Percentiles rank a stretch among this genome's conserved stretches.
phyloP scores from a whole-genome alignment of 2,797 vertebrate species.

The Spinus olivaceus region DNA sequence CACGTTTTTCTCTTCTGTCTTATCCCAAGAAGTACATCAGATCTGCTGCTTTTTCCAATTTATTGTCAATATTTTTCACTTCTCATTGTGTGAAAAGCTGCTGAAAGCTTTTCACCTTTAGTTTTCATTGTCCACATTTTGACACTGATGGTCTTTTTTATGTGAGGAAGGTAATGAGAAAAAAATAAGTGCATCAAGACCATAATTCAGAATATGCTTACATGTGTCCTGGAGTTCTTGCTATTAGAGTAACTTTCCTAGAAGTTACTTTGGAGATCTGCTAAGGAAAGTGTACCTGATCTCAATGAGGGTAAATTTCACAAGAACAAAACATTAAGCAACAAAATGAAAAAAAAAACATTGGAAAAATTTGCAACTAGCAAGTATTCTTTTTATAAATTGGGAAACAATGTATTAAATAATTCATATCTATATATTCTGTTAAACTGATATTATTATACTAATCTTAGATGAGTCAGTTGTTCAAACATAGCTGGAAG shows the following conservation, averaged over 20 bases:
- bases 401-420: background rate
- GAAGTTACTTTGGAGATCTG: background rate
- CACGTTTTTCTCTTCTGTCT: background rate
- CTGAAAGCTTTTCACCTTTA: background rate
- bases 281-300: background rate
- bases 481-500: background rate
- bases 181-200: accelerated
- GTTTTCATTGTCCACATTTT: background rate
- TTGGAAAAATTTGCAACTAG: background rate
- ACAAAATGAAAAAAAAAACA: background rate
- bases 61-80: background rate
- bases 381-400: background rate
- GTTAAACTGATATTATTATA: background rate
- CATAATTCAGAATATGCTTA: background rate
- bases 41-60: background rate
- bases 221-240: background rate
- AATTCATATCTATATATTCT: background rate
- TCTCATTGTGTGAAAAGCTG: background rate
- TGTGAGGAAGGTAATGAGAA: background rate
- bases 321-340: background rate
- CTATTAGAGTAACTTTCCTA: background rate
- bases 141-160: background rate
- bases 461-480: background rate
- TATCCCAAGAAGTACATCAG: background rate
- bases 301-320: background rate